These are phyloP conservation scores for Grallaria varia DNA, from an alignment of 2,113 vertebrate genomes.

Conservation along the genomic window DNA sequence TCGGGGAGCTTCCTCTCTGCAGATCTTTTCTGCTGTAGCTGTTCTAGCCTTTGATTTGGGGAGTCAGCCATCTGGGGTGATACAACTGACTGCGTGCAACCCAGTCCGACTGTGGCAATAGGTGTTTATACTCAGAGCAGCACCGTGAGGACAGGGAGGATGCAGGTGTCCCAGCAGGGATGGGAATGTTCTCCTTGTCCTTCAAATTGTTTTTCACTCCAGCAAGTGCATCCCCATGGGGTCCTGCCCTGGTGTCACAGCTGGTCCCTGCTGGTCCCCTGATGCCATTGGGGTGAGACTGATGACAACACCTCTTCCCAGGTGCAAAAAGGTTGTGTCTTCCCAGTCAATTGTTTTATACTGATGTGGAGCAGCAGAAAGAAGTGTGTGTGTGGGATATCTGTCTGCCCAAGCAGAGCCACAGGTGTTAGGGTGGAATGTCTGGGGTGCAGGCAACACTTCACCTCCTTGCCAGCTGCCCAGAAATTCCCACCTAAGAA, in stretches of 20 bases:
- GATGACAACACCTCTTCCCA: background rate
- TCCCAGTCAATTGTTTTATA: background rate
- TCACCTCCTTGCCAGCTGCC: background rate
- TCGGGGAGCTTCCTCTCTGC: background rate
- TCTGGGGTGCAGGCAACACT: background rate
- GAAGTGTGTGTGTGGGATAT: background rate
- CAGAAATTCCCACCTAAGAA: background rate
- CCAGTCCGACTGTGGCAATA: fast-evolving
- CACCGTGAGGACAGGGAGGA: background rate
- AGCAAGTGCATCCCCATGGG: background rate
- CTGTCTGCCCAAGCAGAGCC: background rate
- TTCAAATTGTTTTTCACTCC: background rate
- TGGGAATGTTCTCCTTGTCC: background rate
- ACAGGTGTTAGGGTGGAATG: background rate
- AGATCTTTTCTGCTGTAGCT: background rate
- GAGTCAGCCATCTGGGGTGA: background rate
- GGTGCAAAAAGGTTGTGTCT: background rate
- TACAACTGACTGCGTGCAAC: background rate
- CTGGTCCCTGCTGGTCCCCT: background rate
- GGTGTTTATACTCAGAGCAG: background rate
- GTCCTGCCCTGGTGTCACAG: background rate
- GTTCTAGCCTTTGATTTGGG: background rate
- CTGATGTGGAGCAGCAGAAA: background rate
- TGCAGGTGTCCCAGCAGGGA: background rate
- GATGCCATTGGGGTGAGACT: background rate